Percentiles rank a stretch among this genome's conserved stretches.
Conservation (phyloP, 2,797 vertebrate species). For the Neosilurus mollespiculum region DNA sequence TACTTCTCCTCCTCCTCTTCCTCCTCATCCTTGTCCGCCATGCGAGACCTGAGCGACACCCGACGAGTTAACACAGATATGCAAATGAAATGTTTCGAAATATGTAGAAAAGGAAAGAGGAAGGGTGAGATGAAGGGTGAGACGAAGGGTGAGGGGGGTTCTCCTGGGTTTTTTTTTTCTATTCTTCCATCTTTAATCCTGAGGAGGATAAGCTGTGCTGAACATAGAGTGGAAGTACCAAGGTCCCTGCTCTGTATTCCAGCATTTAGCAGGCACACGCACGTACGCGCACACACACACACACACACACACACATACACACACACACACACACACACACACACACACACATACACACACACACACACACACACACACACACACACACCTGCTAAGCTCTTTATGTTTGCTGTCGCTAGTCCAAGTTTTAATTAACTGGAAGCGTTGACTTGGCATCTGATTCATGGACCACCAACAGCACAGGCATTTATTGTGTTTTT, state of each 20-base stretch:
- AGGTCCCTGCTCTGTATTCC: slow-evolving; percentile 70
- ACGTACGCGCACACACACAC: background rate
- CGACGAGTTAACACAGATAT: slow-evolving; percentile 73
- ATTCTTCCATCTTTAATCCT: too few species aligned
- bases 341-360: slow-evolving; percentile 40
- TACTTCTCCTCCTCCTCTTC: slow-evolving; percentile 36
- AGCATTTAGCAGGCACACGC: slow-evolving; percentile 47
- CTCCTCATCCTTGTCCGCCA: slow-evolving; percentile 60
- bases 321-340: slow-evolving; percentile 26
- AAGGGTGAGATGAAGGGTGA: slow-evolving; percentile 43
- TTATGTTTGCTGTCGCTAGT: slow-evolving; percentile 67
- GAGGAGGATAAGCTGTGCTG: slow-evolving; percentile 73
- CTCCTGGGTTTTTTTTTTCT: too few species aligned
- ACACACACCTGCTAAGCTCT: slow-evolving; percentile 55
- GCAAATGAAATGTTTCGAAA: slow-evolving; percentile 76
- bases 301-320: slow-evolving; percentile 29
- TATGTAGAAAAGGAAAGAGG: slow-evolving; percentile 53
- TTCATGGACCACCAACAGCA: slow-evolving; percentile 56
- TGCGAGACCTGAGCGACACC: slow-evolving; percentile 66
- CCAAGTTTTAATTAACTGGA: slow-evolving; percentile 70
- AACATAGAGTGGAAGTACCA: slow-evolving; percentile 80
- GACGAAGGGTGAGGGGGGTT: too few species aligned
- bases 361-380: slow-evolving; percentile 32
- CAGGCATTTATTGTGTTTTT: slow-evolving; percentile 59
- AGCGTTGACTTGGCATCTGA: slow-evolving; percentile 55